Conservation (phyloP, 1,140 invertebrate genomes). For the Latrodectus geometricus region DNA sequence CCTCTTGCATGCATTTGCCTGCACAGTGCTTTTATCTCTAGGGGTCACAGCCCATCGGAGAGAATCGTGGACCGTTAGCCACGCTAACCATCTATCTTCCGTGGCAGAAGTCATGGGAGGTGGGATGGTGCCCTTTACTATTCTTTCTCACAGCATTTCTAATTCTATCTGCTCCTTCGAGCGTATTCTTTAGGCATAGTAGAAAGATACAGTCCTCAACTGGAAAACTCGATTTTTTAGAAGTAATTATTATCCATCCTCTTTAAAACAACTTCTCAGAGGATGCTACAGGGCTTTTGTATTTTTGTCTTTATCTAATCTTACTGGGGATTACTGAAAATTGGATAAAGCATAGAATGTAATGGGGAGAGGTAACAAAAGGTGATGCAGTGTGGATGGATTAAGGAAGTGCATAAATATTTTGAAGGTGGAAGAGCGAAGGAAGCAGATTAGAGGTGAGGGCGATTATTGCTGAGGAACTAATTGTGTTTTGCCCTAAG, state of each 20-base stretch:
- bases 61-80: conserved; percentile 55
- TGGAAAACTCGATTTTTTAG: conserved; percentile 57
- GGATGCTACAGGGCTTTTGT: conserved; percentile 52
- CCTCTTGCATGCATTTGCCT: conserved; percentile 56
- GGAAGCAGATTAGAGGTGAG: conserved; percentile 3
- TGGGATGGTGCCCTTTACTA: not conserved
- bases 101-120: conserved; percentile 13
- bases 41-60: conserved; percentile 50
- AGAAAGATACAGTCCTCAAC: conserved; percentile 57
- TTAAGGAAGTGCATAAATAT: conserved; percentile 7
- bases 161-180: conserved; percentile 36
- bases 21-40: conserved; percentile 59
- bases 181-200: conserved; percentile 56
- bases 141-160: conserved; percentile 52
- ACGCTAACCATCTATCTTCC: conserved; percentile 48
- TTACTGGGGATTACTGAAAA: conserved; percentile 60
- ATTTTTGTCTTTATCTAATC: conserved; percentile 29
- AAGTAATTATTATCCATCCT: conserved; percentile 55
- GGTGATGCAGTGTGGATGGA: not conserved
- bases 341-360: conserved; percentile 48
- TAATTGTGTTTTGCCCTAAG: conserved; percentile 57
- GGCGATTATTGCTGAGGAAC: conserved; percentile 46
- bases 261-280: conserved; percentile 55
- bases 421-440: not conserved
- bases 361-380: conserved; percentile 30